Evolutionary conservation across 2,113 vertebrate genomes (phyloP).

Genomic region (Platichthys stellatus): DNA sequence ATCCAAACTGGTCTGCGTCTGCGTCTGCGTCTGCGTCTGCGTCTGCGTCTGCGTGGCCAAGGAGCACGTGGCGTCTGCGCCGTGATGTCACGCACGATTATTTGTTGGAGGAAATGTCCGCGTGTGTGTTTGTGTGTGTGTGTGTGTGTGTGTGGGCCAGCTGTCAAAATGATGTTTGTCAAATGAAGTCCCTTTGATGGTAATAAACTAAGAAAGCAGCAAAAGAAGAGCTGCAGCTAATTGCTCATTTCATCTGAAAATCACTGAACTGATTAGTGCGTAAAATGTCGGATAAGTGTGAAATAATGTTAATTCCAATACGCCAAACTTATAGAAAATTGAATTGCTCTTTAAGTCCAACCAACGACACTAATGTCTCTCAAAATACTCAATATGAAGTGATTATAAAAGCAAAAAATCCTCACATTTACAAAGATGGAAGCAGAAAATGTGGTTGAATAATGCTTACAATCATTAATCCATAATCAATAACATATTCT

Average conservation of each 20-base stretch:
- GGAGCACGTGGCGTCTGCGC: background rate
- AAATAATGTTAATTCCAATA: background rate
- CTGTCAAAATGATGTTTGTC: slow-evolving; percentile 22
- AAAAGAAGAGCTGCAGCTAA: background rate
- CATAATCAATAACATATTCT: background rate
- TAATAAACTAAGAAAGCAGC: background rate
- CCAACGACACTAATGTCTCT: background rate
- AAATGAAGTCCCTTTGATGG: slow-evolving; percentile 4
- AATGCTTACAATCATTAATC: background rate
- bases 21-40: background rate
- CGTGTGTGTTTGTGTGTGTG: background rate
- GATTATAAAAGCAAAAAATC: background rate
- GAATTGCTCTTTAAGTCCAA: background rate
- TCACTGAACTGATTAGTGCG: background rate
- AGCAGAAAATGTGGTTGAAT: background rate
- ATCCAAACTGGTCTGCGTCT: slow-evolving; percentile 44
- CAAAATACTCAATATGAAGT: background rate
- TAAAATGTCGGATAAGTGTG: background rate
- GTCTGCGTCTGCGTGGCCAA: slow-evolving; percentile 21
- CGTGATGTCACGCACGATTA: slow-evolving; percentile 7
- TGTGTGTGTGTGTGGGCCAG: background rate
- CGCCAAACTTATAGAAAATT: background rate
- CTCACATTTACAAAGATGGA: background rate
- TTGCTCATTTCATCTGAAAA: background rate
- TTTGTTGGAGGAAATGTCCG: slow-evolving; percentile 27